Conservation (phyloP, 2,888 invertebrate genomes). For the Eristalinus aeneus region DNA sequence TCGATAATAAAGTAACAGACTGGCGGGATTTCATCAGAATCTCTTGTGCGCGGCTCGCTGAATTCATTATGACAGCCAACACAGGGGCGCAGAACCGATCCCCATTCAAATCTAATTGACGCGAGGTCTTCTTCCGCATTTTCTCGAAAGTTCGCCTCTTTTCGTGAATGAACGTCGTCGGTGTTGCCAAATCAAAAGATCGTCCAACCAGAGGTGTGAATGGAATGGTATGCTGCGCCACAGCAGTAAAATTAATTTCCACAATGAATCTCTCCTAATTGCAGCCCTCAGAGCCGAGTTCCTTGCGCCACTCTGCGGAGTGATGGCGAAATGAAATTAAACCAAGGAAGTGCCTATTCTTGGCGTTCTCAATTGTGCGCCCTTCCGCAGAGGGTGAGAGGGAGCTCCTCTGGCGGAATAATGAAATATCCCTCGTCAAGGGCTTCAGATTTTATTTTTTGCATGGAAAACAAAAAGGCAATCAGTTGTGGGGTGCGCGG, state of each 20-base stretch:
- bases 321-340: constrained; percentile 2
- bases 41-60: neutral
- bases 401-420: neutral
- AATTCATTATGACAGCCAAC: neutral
- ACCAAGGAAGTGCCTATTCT: neutral
- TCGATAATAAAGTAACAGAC: neutral
- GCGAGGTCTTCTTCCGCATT: neutral
- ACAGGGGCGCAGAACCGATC: neutral
- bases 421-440: neutral
- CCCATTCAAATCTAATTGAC: neutral
- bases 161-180: neutral
- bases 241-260: constrained; percentile 22
- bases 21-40: constrained; percentile 19
- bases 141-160: neutral
- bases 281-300: neutral
- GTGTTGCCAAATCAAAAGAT: neutral
- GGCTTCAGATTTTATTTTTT: neutral
- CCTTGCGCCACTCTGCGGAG: neutral
- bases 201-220: no score
- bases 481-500: neutral
- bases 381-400: no score
- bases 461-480: neutral
- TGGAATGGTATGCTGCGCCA: no score
- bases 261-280: constrained; percentile 4
- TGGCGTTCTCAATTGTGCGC: neutral